phyloP scores from a whole-genome alignment of 2,797 vertebrate species.

The Luscinia luscinia region DNA sequence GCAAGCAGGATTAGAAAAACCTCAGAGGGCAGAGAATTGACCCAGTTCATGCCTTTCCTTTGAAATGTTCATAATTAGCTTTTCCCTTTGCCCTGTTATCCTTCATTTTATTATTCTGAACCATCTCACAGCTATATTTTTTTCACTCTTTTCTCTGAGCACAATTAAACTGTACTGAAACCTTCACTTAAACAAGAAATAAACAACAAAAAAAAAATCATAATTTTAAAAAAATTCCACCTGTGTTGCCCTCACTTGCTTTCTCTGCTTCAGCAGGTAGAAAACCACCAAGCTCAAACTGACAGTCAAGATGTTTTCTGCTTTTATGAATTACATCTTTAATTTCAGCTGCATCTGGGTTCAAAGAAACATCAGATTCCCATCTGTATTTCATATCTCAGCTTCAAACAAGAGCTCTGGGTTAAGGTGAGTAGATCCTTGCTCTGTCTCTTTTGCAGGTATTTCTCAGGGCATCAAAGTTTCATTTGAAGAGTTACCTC shows the following conservation, averaged over 20 bases:
- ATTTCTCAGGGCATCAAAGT: constrained; percentile 49
- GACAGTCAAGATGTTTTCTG: not conserved
- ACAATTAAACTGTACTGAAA: not conserved
- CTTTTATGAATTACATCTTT: not conserved
- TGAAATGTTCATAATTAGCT: not conserved
- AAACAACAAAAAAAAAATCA: not conserved
- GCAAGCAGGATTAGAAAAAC: not conserved
- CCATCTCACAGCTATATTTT: not conserved
- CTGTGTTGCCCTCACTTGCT: not conserved
- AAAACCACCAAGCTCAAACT: not conserved
- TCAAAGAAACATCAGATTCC: constrained; percentile 2
- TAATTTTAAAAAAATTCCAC: not conserved
- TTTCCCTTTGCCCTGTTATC: not conserved
- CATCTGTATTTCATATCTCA: not conserved
- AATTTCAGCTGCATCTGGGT: not conserved
- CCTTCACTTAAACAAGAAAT: not conserved
- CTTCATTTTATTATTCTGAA: not conserved
- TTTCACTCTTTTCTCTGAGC: not conserved
- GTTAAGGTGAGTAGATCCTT: constrained; percentile 1
- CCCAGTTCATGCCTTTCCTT: not conserved
- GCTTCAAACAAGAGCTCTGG: constrained; percentile 3
- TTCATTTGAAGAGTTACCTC: constrained; percentile 41
- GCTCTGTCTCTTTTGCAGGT: not conserved
- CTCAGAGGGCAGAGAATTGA: not conserved
- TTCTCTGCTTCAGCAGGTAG: not conserved